phyloP scores from a whole-genome alignment of 2,113 vertebrate genomes.

The Anseranas semipalmata region DNA sequence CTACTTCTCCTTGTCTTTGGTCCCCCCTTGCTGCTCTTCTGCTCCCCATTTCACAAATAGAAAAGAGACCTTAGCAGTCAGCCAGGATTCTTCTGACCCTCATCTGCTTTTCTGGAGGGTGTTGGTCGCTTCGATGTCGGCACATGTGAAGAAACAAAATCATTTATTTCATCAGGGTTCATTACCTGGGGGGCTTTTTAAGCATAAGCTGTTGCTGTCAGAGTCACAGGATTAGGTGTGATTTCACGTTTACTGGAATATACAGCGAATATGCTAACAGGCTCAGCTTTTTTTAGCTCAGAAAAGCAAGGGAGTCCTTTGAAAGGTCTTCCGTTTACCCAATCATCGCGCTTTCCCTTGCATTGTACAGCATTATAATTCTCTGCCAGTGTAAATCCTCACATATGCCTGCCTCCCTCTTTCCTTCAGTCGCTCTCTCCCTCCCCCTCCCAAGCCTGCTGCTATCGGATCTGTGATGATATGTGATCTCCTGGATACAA shows the following conservation, averaged over 20 bases:
- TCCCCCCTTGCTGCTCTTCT: background rate
- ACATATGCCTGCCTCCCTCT: constrained; percentile 39
- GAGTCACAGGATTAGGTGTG: constrained; percentile 2
- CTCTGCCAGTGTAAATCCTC: constrained; percentile 66
- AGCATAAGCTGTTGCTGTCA: background rate
- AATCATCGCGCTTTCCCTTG: constrained; percentile 11
- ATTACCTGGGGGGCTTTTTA: background rate
- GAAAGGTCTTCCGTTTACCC: constrained; percentile 18
- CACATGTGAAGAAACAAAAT: background rate
- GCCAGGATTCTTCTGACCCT: background rate
- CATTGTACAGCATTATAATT: constrained; percentile 1
- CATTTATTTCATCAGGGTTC: background rate
- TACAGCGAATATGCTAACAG: background rate
- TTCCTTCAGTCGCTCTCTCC: background rate
- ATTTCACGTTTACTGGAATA: constrained; percentile 17
- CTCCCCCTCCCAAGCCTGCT: constrained; percentile 73
- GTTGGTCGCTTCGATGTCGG: background rate
- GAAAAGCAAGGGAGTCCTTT: constrained; percentile 56
- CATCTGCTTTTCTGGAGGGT: rapidly evolving
- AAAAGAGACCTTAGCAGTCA: background rate
- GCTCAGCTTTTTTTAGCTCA: constrained; percentile 55
- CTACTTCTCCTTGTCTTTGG: background rate
- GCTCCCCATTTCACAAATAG: background rate
- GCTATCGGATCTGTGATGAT: constrained; percentile 83
- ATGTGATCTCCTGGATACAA: constrained; percentile 83